Evolutionary conservation across 1,140 invertebrate genomes (phyloP).

Genomic region (Elysia chlorotica): DNA sequence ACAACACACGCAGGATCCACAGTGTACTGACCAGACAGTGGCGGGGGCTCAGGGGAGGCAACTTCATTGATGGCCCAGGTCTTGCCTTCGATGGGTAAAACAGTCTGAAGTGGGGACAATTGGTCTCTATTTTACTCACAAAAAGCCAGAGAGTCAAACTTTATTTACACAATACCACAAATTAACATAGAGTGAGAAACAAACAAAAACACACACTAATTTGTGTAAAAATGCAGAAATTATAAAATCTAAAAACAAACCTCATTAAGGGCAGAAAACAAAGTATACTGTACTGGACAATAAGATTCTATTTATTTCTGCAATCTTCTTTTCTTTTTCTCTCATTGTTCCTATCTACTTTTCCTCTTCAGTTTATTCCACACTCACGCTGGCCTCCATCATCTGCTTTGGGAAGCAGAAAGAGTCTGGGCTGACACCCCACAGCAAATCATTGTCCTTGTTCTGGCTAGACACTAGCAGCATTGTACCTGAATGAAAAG

Average conservation of each 20-base stretch:
- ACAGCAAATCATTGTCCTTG: constrained; percentile 64
- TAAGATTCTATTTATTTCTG: no score
- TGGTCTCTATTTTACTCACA: no score
- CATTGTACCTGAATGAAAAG: constrained; percentile 62
- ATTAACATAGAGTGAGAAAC: not conserved
- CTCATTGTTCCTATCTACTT: no score
- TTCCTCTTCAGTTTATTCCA: no score
- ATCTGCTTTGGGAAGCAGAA: constrained; percentile 63
- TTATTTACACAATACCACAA: not conserved
- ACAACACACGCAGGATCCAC: constrained; percentile 72
- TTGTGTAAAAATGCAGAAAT: no score
- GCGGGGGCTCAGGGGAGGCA: constrained; percentile 22
- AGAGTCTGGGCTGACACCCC: constrained; percentile 63
- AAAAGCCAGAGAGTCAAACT: not conserved
- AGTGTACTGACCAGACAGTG: no score
- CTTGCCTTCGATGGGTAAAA: constrained; percentile 78
- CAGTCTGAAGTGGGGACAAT: constrained; percentile 70
- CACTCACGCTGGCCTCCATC: constrained; percentile 66
- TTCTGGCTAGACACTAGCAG: constrained; percentile 62
- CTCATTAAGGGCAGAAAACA: no score
- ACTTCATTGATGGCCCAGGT: constrained; percentile 82
- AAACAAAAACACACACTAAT: not conserved
- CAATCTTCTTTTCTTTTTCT: no score
- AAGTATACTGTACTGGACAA: no score
- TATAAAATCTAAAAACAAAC: no score